Evolutionary conservation across 37 sponge, comb jelly and placozoan species (phyloP).

Genomic region (Aplysina aerophoba): DNA sequence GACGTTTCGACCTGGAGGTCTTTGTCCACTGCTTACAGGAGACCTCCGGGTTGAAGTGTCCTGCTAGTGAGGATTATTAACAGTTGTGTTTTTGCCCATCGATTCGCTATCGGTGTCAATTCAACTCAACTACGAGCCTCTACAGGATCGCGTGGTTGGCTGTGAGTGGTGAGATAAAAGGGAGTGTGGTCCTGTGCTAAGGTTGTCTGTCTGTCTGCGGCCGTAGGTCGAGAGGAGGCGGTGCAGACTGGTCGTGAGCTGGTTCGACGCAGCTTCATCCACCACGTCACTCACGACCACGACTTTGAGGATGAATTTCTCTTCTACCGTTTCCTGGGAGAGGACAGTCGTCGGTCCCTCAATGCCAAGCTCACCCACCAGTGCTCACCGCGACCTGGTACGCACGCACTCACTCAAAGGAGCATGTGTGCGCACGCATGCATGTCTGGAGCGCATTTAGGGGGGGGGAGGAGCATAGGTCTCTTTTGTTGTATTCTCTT

Average conservation of each 20-base stretch:
- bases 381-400: constrained; percentile 81
- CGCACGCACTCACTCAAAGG: background rate
- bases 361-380: constrained; percentile 72
- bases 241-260: constrained; percentile 70
- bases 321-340: constrained; percentile 86
- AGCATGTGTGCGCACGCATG: constrained; percentile 16
- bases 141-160: background rate
- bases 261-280: constrained; percentile 68
- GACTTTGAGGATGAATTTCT: constrained; percentile 80
- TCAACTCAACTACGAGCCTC: background rate
- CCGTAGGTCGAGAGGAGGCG: constrained; percentile 72
- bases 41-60: no score
- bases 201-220: background rate
- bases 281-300: constrained; percentile 91
- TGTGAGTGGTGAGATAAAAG: background rate
- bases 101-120: no score
- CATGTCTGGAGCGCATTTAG: background rate
- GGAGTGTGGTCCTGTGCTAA: background rate
- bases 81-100: no score
- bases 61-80: no score
- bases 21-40: no score
- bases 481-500: no score
- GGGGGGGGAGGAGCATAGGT: no score
- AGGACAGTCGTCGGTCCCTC: constrained; percentile 65
- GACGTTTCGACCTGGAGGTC: no score